Evolutionary conservation across 2,797 vertebrate species (phyloP).

Genomic region (Paramormyrops hopkinsi): DNA sequence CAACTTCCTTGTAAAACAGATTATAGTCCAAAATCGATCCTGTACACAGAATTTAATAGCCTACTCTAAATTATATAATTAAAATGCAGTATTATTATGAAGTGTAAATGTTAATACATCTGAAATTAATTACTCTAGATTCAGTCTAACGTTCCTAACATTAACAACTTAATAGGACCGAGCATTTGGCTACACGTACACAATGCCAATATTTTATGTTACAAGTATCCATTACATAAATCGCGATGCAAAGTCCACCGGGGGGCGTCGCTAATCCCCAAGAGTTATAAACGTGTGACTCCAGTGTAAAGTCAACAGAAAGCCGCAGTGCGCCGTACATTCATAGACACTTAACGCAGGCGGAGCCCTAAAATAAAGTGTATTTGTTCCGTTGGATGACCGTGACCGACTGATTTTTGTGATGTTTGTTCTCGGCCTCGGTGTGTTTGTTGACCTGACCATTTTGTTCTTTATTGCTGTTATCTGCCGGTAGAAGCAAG

Average conservation of each 20-base stretch:
- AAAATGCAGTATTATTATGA: not conserved
- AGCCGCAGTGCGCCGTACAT: not conserved
- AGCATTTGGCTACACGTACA: not conserved
- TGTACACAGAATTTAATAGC: not conserved
- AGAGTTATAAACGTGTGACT: not conserved
- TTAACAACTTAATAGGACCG: not conserved
- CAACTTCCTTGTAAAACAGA: not conserved
- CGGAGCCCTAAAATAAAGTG: not conserved
- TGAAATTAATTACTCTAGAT: not conserved
- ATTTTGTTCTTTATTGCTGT: not conserved
- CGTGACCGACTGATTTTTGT: slow-evolving; percentile 1
- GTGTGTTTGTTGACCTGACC: slow-evolving; percentile 3
- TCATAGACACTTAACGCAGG: not conserved
- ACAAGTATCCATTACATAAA: not conserved
- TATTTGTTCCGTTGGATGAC: not conserved
- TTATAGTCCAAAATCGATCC: not conserved
- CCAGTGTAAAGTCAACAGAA: not conserved
- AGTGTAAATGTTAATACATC: not conserved
- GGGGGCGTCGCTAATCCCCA: slow-evolving; percentile 2
- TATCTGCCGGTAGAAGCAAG: not conserved
- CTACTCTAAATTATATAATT: not conserved
- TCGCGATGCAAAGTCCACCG: not conserved
- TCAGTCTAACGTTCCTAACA: not conserved
- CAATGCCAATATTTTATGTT: not conserved
- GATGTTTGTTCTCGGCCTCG: not conserved